Evolutionary conservation across 1,140 invertebrate species (phyloP), one percentile per base, ranked within the genome.

Genomic region (Episyrphus balteatus): DNA sequence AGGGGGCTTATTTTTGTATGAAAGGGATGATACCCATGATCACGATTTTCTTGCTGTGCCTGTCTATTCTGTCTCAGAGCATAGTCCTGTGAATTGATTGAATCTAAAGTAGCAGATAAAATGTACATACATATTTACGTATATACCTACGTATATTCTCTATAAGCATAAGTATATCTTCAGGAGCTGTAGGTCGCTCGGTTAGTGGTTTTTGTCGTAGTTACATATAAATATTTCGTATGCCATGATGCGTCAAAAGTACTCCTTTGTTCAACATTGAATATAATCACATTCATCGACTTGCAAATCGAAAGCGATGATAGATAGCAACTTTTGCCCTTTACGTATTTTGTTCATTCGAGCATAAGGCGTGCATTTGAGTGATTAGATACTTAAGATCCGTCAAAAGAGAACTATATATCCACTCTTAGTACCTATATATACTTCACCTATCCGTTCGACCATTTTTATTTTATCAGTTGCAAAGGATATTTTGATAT

Each of bases 311-410:
- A 14, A n/a, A 17, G n/a, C 36, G n/a, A n/a, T n/a, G 17, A n/a
- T 38, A n/a, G 36, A n/a, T 38, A 14, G n/a, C n/a, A 17, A n/a
- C 36, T 38, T 17, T n/a, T n/a, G n/a, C 17, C 17, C 36, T n/a
- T n/a, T 17, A 38, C 17, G 36, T 34, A 39, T 47, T 47, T 47
- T 47, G 46, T 40, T 47, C 40, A 47, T 42, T 37, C 46, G 40
- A 41, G 36, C 38, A 37, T 37, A 41, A 45, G 38, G 37, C 46
- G 46, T 47, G 46, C 46, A 47, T 47, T 47, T 47, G 33, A 42
- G 30, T 47, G 46, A 47, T 47, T 47, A 47, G 21, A 26, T 26
- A 26, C 21, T 26, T 26, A 26, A 26, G 21, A 26, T 26, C 21
- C 21, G 21, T 26, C 21, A 26, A 26, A 26, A 26, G 21, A 26